phyloP scores from a whole-genome alignment of 2,888 invertebrate species.

The Andrena chrysosceles region DNA sequence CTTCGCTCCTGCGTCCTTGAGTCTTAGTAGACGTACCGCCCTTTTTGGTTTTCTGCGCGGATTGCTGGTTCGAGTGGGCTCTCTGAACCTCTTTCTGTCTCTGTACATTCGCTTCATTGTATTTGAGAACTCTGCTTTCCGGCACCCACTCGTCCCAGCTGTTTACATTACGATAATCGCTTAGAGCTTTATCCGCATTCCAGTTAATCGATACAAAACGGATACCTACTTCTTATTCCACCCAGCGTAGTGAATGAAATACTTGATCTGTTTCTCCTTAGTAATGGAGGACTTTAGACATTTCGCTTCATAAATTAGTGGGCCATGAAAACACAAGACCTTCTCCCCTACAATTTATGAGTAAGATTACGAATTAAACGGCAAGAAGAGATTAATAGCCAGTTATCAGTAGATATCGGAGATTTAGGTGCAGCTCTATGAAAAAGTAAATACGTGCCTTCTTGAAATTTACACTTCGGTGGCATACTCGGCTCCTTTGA shows the following conservation, averaged over 20 bases:
- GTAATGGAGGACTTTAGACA: constrained; percentile 93
- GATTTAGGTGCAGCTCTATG: neutral
- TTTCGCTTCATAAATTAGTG: constrained; percentile 98
- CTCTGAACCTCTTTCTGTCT: constrained; percentile 88
- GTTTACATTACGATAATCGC: constrained; percentile 26
- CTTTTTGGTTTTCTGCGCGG: constrained; percentile 81
- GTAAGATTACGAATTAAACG: constrained; percentile 3
- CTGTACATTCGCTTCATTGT: constrained; percentile 88
- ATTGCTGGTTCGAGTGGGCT: constrained; percentile 88
- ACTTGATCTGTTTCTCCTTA: constrained; percentile 95
- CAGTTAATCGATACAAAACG: neutral
- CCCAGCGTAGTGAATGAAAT: constrained; percentile 98
- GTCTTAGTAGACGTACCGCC: constrained; percentile 76
- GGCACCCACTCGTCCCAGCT: constrained; percentile 88
- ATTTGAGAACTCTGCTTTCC: constrained; percentile 88
- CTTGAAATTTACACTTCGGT: constrained; percentile 90
- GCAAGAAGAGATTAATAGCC: constrained; percentile 14
- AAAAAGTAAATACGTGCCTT: constrained; percentile 86
- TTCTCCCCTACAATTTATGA: constrained; percentile 89
- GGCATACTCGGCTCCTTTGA: constrained; percentile 83
- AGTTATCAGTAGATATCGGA: neutral
- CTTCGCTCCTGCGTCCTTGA: constrained; percentile 78
- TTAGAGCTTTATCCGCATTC: neutral
- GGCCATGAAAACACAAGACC: constrained; percentile 98
- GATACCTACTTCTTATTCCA: constrained; percentile 97